Conservation (phyloP, 2,113 vertebrate genomes). For the Labeo catla region DNA sequence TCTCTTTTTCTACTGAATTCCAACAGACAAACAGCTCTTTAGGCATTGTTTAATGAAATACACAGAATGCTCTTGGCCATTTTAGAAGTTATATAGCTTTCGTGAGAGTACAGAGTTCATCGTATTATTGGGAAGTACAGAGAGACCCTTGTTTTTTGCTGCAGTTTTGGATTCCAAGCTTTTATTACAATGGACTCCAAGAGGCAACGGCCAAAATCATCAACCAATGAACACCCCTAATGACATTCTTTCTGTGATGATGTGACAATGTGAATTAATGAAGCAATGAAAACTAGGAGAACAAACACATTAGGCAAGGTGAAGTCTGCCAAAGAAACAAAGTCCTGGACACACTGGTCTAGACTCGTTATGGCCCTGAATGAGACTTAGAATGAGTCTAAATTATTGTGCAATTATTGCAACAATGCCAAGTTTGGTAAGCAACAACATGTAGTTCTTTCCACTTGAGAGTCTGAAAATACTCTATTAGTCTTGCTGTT, state of each 20-base stretch:
- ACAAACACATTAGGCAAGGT: conserved; percentile 5
- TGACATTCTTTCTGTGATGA: conserved; percentile 10
- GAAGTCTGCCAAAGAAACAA: conserved; percentile 5
- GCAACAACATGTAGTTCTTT: not conserved
- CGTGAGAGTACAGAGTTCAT: not conserved
- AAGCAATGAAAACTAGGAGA: not conserved
- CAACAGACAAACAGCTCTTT: not conserved
- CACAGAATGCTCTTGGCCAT: not conserved
- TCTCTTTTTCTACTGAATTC: not conserved
- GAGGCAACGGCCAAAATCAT: conserved; percentile 8
- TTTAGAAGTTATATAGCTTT: not conserved
- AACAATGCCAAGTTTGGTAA: not conserved
- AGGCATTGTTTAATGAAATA: not conserved
- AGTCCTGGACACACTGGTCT: not conserved
- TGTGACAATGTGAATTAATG: not conserved
- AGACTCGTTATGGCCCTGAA: not conserved
- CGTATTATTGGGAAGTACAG: not conserved
- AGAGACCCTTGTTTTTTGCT: not conserved
- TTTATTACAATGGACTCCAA: not conserved
- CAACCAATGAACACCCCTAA: not conserved
- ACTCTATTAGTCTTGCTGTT: not conserved
- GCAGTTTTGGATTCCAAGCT: not conserved
- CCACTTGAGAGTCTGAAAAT: not conserved
- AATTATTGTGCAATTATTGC: conserved; percentile 11
- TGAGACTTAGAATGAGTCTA: not conserved